Evolutionary conservation across 1,140 invertebrate species (phyloP).

Genomic region (Fragariocoptes setiger): DNA sequence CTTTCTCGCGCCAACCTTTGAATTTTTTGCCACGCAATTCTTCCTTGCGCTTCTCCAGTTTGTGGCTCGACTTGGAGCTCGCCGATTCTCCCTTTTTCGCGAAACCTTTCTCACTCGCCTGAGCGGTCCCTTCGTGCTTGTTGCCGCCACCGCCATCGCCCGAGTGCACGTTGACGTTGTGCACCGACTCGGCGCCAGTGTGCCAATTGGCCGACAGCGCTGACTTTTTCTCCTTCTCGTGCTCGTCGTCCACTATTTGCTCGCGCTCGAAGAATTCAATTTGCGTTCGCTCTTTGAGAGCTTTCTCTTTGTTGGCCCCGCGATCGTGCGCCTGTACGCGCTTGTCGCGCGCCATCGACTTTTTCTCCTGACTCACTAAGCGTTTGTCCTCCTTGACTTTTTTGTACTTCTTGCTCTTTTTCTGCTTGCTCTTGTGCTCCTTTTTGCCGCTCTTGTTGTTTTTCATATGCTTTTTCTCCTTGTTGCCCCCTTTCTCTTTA

Average conservation of each 20-base stretch:
- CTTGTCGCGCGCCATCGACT: background rate
- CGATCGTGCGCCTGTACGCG: conserved; percentile 5
- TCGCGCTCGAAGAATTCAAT: conserved; percentile 10
- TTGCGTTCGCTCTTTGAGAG: conserved; percentile 7
- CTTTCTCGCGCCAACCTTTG: conserved; percentile 11
- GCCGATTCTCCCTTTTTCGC: background rate
- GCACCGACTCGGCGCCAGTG: background rate
- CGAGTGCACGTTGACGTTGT: background rate
- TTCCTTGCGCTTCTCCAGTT: conserved; percentile 3
- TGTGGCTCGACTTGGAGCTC: background rate
- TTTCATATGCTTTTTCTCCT: background rate
- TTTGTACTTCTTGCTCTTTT: background rate
- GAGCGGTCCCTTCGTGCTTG: background rate
- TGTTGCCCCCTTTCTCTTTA: background rate
- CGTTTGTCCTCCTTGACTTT: background rate
- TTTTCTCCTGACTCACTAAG: background rate
- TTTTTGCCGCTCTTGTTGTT: background rate
- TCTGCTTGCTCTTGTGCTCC: background rate
- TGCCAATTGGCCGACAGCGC: background rate
- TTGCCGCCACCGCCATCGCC: background rate
- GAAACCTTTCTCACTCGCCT: background rate
- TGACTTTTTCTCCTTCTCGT: conserved; percentile 8
- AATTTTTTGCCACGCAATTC: conserved; percentile 6
- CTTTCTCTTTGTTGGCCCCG: conserved; percentile 6
- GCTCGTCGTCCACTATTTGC: conserved; percentile 10